Base-by-base conservation (phyloP, 1,140 invertebrate genomes). In the Brachionus manjavacas region DNA sequence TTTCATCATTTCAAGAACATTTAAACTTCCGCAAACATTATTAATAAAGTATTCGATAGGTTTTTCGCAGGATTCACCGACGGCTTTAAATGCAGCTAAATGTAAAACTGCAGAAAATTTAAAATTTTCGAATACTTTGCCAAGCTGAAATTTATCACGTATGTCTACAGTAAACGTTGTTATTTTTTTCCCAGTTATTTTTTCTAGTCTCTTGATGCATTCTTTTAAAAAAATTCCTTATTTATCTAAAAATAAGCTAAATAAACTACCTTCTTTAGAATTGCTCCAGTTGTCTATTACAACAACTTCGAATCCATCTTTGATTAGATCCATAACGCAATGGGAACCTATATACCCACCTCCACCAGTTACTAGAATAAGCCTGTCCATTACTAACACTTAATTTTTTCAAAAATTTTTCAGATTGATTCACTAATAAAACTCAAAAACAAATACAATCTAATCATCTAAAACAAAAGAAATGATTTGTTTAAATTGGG, bases 311-410 rank as follows among this genome's bases (percentile, higher is more conserved):
- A n/a, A n/a, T n/a, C n/a, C n/a, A n/a, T n/a, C n/a, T 41, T 83
- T 83, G 16, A 83, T 20, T 4, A 90, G 86, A 70, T 98, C 94
- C 84, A 95, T 92, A 85, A 92, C 90, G 87, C 92, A 92, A 35
- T 92, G 91, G 84, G 94, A 96, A 84, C 97, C 97, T 70, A 99
- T 95, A 90, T 97, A 99, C 66, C 97, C 97, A 81, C 95, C 96
- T 85, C 96, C 97, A 68, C 97, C 97, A 84, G 97, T 99, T 84
- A 99, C 95, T 85, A 96, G 92, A 84, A 95, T 35, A 9, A 76
- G 28, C n/a, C 31, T 35, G 20, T 3, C 7, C 60, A 66, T 66
- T 3, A 23, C 25, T 23, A 12, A 12, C 4, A 52, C n/a, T n/a
- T n/a, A n/a, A n/a, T n/a, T n/a, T n/a, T n/a, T n/a, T n/a, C n/a